Base-by-base conservation (phyloP, 2,113 vertebrate genomes). In the Pantherophis guttatus region DNA sequence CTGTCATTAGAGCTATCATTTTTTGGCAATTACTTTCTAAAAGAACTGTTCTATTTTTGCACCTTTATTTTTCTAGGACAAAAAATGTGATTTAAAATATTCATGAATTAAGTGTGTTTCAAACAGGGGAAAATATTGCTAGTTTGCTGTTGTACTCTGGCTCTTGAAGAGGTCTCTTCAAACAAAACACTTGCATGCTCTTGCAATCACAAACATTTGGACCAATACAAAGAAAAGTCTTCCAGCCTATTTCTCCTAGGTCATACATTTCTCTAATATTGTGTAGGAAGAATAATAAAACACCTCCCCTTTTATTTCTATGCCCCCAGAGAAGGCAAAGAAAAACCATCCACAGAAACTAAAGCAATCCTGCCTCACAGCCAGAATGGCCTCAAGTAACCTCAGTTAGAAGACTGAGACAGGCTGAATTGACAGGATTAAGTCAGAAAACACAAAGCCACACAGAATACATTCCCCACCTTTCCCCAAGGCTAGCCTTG, bases 221-320 rank as follows among this genome's bases (percentile, higher is more conserved):
- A 89, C 24, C n/a, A 48, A 55, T 44, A 92, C 48, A 88, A 52
- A 44, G 59, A 92, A 24, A 81, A 88, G 3, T 54, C 23, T 92
- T 88, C 86, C 50, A 75, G 33, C n/a, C 3, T 88, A n/a, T 21
- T 92, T 75, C 87, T 91, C 91, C 29, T 88, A 92, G 91, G 59
- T 75, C 91, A 50, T 57, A 39, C 39, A 86, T 50, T 50, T 50
- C 50, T 50, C 50, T 50, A 50, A 50, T 50, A 50, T 50, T 50
- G 50, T 50, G 7, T 5, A 50, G 50, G 8, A 50, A 50, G 50
- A 50, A 50, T 50, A 5, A 50, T 50, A 50, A 50, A 5, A 50
- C 50, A 50, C 50, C 50, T 8, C 50, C 50, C 50, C 50, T 50
- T 50, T 50, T 50, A 50, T 50, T 50, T 50, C 50, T 8, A 50